phyloP scores from a whole-genome alignment of 2,113 vertebrate genomes.

The Sciurus niger region DNA sequence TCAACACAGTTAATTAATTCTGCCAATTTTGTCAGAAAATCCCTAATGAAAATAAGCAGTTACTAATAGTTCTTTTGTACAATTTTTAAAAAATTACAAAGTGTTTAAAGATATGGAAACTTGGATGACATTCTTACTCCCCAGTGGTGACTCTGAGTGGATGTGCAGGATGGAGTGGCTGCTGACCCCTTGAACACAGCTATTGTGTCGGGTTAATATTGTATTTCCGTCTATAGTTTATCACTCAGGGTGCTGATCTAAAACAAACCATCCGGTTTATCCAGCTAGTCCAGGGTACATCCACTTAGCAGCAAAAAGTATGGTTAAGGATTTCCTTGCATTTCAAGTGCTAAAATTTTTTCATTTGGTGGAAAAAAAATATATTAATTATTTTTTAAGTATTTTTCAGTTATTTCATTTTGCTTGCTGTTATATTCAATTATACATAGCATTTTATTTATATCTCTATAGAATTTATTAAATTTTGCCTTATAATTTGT shows the following conservation, averaged over 20 bases:
- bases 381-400: slow-evolving; percentile 58
- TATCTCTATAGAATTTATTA: background rate
- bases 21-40: slow-evolving; percentile 81
- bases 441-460: slow-evolving; percentile 50
- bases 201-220: slow-evolving; percentile 86
- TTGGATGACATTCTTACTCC: slow-evolving; percentile 78
- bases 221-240: slow-evolving; percentile 83
- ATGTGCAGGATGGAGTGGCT: slow-evolving; percentile 88
- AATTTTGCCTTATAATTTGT: slow-evolving; percentile 51
- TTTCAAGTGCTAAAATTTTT: slow-evolving; percentile 50
- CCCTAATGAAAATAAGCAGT: slow-evolving; percentile 64
- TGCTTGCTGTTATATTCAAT: background rate
- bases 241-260: slow-evolving; percentile 67
- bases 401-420: slow-evolving; percentile 46
- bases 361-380: slow-evolving; percentile 46
- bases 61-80: slow-evolving; percentile 56
- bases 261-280: slow-evolving; percentile 81
- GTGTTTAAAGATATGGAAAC: slow-evolving; percentile 81
- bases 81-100: slow-evolving; percentile 21
- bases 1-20: slow-evolving; percentile 75
- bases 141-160: slow-evolving; percentile 35
- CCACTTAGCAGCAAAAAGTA: slow-evolving; percentile 70
- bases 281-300: slow-evolving; percentile 67
- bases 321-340: slow-evolving; percentile 70
- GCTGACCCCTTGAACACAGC: slow-evolving; percentile 86